phyloP scores from a whole-genome alignment of 2,113 vertebrate genomes.

The Empidonax traillii region DNA sequence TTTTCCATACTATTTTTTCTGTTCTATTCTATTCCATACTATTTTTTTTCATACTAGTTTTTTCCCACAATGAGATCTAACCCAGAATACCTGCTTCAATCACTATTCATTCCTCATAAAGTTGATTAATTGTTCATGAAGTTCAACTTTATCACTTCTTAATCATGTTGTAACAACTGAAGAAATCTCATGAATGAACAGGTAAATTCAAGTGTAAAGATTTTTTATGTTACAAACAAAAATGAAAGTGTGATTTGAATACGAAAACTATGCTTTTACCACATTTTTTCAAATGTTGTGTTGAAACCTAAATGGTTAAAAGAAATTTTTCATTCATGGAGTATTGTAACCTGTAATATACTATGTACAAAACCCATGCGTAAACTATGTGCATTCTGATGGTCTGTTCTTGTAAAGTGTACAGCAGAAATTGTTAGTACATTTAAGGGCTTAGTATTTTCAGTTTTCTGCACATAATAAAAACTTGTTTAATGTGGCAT shows the following conservation, averaged over 20 bases:
- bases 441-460: neutral
- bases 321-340: neutral
- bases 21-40: neutral
- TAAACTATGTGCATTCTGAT: neutral
- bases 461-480: neutral
- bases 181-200: neutral
- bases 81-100: neutral
- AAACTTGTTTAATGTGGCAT: conserved; percentile 11
- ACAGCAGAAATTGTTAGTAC: neutral
- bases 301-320: neutral
- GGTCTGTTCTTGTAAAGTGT: neutral
- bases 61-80: neutral
- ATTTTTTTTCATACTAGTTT: neutral
- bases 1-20: neutral
- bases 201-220: neutral
- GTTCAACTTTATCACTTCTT: neutral
- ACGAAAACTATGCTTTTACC: neutral
- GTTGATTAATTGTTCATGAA: neutral
- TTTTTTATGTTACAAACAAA: neutral
- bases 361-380: neutral
- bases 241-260: rapidly evolving
- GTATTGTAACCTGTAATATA: neutral
- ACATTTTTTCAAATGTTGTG: neutral
- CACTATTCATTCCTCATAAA: neutral
- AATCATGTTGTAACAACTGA: neutral